phyloP scores from a whole-genome alignment of 2,113 vertebrate species.

The Acanthochromis polyacanthus region DNA sequence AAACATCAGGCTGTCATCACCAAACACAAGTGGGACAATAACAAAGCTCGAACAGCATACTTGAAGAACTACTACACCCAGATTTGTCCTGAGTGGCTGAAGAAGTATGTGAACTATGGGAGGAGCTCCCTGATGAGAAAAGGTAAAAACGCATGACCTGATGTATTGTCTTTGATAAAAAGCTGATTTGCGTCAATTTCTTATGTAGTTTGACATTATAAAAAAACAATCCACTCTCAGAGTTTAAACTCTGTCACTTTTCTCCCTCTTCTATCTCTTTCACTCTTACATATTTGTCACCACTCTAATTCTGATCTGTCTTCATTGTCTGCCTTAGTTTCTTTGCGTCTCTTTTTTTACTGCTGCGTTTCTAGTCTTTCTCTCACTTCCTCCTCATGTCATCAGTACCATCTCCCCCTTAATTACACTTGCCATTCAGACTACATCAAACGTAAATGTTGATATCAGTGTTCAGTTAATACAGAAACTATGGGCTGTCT shows the following conservation, averaged over 20 bases:
- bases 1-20: too few species aligned
- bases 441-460: background rate
- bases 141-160: constrained; percentile 34
- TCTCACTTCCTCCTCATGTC: too few species aligned
- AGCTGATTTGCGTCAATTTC: background rate
- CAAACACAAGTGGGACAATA: fast-evolving
- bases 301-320: background rate
- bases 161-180: background rate
- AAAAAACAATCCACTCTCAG: too few species aligned
- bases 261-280: too few species aligned
- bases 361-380: too few species aligned
- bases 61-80: background rate
- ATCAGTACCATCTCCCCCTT: background rate
- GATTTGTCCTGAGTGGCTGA: constrained; percentile 22
- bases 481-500: too few species aligned
- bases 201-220: too few species aligned
- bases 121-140: constrained; percentile 32
- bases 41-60: fast-evolving
- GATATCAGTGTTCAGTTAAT: too few species aligned
- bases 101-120: too few species aligned
- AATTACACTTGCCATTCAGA: too few species aligned
- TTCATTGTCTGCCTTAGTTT: too few species aligned
- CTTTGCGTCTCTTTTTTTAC: too few species aligned
- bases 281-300: background rate
- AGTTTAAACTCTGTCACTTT: background rate